A percentile compares a stretch with the other conserved stretches of the same genome.
These are phyloP conservation scores for Lithophane ornitopus DNA, from an alignment of 2,888 invertebrate species.

Conservation along the genomic window DNA sequence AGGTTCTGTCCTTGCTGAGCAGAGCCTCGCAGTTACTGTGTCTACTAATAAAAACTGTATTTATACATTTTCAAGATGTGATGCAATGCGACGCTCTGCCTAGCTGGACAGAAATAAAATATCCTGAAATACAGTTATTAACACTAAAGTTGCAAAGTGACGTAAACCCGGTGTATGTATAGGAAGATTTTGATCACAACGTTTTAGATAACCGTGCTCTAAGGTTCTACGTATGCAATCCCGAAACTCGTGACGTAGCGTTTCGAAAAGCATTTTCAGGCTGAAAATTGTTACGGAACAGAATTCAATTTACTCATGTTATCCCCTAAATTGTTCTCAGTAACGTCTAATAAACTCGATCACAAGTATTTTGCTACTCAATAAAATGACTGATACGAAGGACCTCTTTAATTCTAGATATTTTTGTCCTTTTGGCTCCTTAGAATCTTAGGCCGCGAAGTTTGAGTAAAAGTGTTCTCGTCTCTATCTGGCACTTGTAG, in stretches of 20 bases:
- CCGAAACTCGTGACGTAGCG: slow-evolving; percentile 1
- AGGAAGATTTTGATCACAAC: neutral
- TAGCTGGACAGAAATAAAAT: neutral
- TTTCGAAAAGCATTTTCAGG: slow-evolving; percentile 2
- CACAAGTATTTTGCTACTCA: slow-evolving; percentile 16
- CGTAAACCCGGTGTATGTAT: neutral
- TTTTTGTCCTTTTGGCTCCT: neutral
- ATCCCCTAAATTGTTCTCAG: slow-evolving; percentile 8
- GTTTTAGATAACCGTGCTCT: neutral
- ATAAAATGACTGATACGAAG: slow-evolving; percentile 26
- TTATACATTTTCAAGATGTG: neutral
- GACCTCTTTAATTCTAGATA: slow-evolving; percentile 3
- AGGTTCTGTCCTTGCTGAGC: too few species aligned
- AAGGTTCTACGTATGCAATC: neutral
- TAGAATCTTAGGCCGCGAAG: neutral
- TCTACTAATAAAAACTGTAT: too few species aligned
- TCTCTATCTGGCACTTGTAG: neutral
- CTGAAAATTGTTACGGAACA: slow-evolving; percentile 10
- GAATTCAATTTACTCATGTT: slow-evolving; percentile 19
- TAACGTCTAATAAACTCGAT: slow-evolving; percentile 13
- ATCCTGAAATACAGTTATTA: slow-evolving; percentile 5
- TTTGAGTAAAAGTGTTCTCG: neutral
- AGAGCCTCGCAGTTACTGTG: too few species aligned
- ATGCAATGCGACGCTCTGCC: neutral
- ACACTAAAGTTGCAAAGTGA: slow-evolving; percentile 56